phyloP scores from a whole-genome alignment of 2,797 vertebrate genomes.

The Ciconia nigra region DNA sequence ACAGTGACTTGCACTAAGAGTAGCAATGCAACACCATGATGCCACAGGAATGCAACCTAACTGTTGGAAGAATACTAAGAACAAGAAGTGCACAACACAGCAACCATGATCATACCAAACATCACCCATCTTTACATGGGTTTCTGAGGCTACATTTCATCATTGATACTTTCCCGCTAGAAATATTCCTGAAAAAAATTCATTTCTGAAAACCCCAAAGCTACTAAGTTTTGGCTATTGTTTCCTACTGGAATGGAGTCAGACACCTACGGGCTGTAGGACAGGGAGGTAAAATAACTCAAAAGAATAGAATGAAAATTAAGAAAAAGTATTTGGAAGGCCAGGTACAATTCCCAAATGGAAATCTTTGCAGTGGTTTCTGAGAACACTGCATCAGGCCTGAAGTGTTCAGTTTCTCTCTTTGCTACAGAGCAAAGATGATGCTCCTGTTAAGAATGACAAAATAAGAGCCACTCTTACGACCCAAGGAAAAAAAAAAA shows the following conservation, averaged over 20 bases:
- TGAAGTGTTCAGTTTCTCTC: background rate
- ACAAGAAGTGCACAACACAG: background rate
- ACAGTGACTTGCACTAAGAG: background rate
- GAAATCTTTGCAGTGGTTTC: background rate
- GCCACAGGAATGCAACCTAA: background rate
- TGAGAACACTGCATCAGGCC: background rate
- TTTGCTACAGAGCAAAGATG: background rate
- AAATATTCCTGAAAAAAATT: background rate
- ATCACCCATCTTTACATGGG: background rate
- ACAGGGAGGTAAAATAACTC: background rate
- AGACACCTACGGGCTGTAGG: background rate
- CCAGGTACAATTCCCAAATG: background rate
- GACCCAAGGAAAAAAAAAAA: background rate
- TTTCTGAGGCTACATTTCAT: background rate
- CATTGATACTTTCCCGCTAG: background rate
- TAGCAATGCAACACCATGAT: background rate
- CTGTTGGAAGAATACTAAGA: background rate
- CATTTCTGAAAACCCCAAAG: background rate
- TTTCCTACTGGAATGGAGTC: background rate
- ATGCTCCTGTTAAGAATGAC: background rate
- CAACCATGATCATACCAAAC: background rate
- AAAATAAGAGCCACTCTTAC: background rate
- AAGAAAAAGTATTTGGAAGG: background rate
- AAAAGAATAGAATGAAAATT: background rate
- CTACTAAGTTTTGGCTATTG: background rate